These are phyloP conservation scores for Pristis pectinata DNA, from an alignment of 2,797 vertebrate genomes.

Conservation along the genomic window DNA sequence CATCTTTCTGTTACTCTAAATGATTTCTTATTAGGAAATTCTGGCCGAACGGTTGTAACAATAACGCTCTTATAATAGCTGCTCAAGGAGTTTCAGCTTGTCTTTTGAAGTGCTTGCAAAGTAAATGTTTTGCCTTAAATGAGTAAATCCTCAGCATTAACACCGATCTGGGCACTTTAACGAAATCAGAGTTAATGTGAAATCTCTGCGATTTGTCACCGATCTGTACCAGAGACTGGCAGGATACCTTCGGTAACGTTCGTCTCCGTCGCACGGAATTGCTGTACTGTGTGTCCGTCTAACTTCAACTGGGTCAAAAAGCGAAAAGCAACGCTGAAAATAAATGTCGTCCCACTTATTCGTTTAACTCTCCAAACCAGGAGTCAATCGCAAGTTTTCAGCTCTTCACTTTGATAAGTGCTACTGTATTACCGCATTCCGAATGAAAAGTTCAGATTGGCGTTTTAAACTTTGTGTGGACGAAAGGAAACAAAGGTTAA, in stretches of 20 bases:
- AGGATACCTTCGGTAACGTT: neutral
- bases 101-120: neutral
- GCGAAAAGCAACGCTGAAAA: neutral
- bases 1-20: too few relatives aligned
- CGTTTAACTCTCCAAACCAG: neutral
- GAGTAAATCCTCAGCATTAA: constrained; percentile 16
- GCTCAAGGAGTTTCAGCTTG: neutral
- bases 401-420: neutral
- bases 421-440: neutral
- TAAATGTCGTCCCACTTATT: neutral
- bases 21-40: neutral
- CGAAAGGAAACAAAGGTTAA: neutral
- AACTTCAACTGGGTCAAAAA: neutral
- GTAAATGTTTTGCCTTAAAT: constrained; percentile 1
- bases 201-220: constrained; percentile 9
- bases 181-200: neutral
- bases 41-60: neutral
- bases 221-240: neutral
- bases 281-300: neutral
- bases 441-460: too few relatives aligned
- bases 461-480: neutral
- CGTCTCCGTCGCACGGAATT: too few relatives aligned
- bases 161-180: neutral
- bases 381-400: neutral
- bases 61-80: neutral